phyloP scores from a whole-genome alignment of 1,140 invertebrate species.

The Ephestia elutella region DNA sequence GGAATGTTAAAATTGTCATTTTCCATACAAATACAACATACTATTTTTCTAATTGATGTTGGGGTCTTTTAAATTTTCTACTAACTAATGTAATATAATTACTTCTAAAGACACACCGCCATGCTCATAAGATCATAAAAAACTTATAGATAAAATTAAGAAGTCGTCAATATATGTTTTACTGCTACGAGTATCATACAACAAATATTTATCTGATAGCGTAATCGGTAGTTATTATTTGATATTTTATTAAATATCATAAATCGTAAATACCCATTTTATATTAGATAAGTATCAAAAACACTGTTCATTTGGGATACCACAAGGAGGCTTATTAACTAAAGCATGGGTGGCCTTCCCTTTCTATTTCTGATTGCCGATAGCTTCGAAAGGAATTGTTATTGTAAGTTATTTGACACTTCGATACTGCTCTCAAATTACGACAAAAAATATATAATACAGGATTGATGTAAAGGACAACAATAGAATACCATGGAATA shows the following conservation, averaged over 20 bases:
- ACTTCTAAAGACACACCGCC: no score
- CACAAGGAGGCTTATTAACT: neutral
- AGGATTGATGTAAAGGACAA: neutral
- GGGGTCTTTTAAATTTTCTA: no score
- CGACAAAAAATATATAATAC: neutral
- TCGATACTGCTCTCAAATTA: neutral
- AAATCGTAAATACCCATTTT: no score
- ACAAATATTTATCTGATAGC: slow-evolving; percentile 1
- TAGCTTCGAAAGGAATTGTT: neutral
- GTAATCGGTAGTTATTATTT: neutral
- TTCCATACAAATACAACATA: no score
- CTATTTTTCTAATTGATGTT: no score
- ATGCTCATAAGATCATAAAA: no score
- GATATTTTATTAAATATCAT: neutral
- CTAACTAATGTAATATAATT: no score
- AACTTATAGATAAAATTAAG: no score
- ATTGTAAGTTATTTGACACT: slow-evolving; percentile 1
- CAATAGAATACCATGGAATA: neutral
- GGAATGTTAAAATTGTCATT: no score
- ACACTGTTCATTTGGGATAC: neutral
- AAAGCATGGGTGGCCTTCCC: neutral
- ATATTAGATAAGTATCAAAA: no score
- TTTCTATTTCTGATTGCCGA: neutral
- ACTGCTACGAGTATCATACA: no score
- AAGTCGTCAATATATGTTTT: no score